These are phyloP conservation scores for Cistogaster globosa DNA, from an alignment of 2,888 invertebrate species.

Conservation along the genomic window DNA sequence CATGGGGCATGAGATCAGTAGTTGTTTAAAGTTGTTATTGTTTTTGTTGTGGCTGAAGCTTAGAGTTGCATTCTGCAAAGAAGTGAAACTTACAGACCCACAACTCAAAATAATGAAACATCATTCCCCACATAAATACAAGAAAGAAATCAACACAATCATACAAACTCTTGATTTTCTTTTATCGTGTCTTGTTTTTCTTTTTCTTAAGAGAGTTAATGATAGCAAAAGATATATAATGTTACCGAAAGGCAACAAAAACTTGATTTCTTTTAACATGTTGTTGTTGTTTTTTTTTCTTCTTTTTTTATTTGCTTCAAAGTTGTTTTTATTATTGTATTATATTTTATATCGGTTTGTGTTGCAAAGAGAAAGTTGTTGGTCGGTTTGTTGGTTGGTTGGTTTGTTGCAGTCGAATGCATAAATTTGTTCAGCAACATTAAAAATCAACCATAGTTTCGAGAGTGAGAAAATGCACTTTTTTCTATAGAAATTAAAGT, in stretches of 20 bases:
- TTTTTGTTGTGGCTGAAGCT: slow-evolving; percentile 26
- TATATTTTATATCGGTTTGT: slow-evolving; percentile 67
- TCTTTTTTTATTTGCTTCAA: slow-evolving; percentile 15
- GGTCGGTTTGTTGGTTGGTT: slow-evolving; percentile 62
- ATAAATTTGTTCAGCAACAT: slow-evolving; percentile 65
- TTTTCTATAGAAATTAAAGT: slow-evolving; percentile 41
- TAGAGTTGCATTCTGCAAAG: slow-evolving; percentile 47
- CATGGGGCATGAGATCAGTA: slow-evolving; percentile 71
- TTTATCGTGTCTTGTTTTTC: background rate
- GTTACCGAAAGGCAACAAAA: slow-evolving; percentile 52
- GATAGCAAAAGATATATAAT: slow-evolving; percentile 48
- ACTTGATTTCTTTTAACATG: slow-evolving; percentile 67
- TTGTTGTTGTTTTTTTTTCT: background rate
- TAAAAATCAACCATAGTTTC: slow-evolving; percentile 61
- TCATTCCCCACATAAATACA: slow-evolving; percentile 41
- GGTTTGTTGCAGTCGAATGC: slow-evolving; percentile 65
- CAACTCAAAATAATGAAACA: slow-evolving; percentile 20
- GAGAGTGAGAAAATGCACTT: slow-evolving; percentile 65
- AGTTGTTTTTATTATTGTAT: slow-evolving; percentile 7
- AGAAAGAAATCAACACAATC: slow-evolving; percentile 19
- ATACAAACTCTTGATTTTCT: background rate
- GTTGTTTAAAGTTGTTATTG: slow-evolving; percentile 36
- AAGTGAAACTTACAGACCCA: slow-evolving; percentile 56
- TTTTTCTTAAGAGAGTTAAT: slow-evolving; percentile 42
- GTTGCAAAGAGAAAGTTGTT: slow-evolving; percentile 72